These are phyloP conservation scores for Sardina pilchardus DNA, from an alignment of 2,113 vertebrate species.

Conservation along the genomic window DNA sequence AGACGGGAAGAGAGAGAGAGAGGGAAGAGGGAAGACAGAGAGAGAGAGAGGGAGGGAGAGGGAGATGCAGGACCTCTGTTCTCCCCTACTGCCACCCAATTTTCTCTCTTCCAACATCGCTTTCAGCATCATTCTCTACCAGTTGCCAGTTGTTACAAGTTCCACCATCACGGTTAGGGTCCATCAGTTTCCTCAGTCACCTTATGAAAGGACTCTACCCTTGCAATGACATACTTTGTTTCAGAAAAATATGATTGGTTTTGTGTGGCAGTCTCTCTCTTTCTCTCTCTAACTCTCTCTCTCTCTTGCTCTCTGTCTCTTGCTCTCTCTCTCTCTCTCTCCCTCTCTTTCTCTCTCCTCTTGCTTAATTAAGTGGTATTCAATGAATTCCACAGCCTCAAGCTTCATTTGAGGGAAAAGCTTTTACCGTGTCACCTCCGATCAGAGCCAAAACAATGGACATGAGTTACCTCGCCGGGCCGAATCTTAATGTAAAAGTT, in stretches of 20 bases:
- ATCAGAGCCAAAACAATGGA: slow-evolving; percentile 11
- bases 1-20: not conserved
- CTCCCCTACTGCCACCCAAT: not conserved
- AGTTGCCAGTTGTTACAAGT: not conserved
- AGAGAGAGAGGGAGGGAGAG: not conserved
- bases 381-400: not conserved
- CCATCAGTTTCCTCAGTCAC: not conserved
- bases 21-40: not conserved
- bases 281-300: not conserved
- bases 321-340: not conserved
- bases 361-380: not conserved
- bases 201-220: not conserved
- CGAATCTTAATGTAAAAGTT: slow-evolving; percentile 99
- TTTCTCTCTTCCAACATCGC: not conserved
- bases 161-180: not conserved
- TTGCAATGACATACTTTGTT: not conserved
- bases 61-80: not conserved
- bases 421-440: not conserved
- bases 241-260: not conserved
- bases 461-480: slow-evolving; percentile 84
- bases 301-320: not conserved
- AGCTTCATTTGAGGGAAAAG: not conserved
- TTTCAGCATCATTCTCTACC: not conserved
- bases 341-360: not conserved
- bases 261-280: not conserved